Percentiles rank a stretch among this genome's conserved stretches.
phyloP scores from a whole-genome alignment of 2,113 vertebrate species.

The Condylura cristata region DNA sequence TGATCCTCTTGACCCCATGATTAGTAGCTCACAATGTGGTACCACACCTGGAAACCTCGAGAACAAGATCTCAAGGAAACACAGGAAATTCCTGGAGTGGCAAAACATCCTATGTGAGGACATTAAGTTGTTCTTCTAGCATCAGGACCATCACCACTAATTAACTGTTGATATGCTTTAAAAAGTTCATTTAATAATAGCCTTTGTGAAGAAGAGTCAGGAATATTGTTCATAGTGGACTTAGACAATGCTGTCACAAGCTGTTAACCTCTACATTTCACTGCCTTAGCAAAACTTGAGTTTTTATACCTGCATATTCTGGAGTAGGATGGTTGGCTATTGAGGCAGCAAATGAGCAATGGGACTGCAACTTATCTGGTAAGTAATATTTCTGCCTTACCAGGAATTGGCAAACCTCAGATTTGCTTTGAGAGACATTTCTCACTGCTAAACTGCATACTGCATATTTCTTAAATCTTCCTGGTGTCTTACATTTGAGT shows the following conservation, averaged over 20 bases:
- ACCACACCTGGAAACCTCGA: constrained; percentile 67
- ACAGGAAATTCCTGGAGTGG: constrained; percentile 68
- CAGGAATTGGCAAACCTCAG: not conserved
- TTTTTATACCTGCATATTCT: not conserved
- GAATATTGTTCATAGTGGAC: not conserved
- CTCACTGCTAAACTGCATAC: not conserved
- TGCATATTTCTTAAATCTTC: not conserved
- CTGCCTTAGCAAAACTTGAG: not conserved
- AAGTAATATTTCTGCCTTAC: not conserved
- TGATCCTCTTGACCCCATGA: constrained; percentile 59
- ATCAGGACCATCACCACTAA: constrained; percentile 10
- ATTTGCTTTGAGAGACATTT: not conserved
- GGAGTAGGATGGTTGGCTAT: not conserved
- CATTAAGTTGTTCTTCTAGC: constrained; percentile 42
- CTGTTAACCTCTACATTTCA: constrained; percentile 19
- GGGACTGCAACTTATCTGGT: not conserved
- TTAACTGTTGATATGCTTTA: constrained; percentile 49
- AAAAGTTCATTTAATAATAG: constrained; percentile 38
- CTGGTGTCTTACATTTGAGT: not conserved
- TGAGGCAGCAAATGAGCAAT: not conserved
- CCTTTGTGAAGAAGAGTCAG: not conserved
- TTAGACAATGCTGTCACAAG: not conserved
- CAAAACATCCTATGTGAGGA: constrained; percentile 64
- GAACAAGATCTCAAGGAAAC: constrained; percentile 62
- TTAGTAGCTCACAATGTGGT: constrained; percentile 63